Evolutionary conservation across 2,113 vertebrate species (phyloP), one percentile per base, ranked within the genome.

Genomic region (Xyrauchen texanus): DNA sequence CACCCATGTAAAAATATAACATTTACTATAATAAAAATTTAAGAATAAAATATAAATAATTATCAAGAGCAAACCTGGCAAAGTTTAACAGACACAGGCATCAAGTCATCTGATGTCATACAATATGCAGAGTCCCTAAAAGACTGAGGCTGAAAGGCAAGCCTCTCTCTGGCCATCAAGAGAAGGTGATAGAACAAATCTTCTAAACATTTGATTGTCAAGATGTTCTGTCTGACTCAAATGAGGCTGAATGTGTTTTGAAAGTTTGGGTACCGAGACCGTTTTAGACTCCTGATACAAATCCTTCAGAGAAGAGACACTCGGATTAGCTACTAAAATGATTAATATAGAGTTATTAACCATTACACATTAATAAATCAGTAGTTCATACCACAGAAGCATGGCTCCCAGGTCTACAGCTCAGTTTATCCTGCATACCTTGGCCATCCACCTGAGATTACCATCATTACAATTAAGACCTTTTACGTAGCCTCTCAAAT

Each of bases 161-260:
- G 12, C 44, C 44, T 67, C 52, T 49, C 6, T 16, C 62, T 21
- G 53, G 13, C 21, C 4, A 34, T 49, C 34, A 44, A 4, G 11
- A 11, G 55, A 34, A 51, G 68, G 47, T 10, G 88, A 83, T 13
- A 82, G 74, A n/a, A n/a, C n/a, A n/a, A n/a, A n/a, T n/a, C n/a
- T n/a, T n/a, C n/a, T n/a, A n/a, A n/a, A n/a, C n/a, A n/a, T n/a
- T n/a, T n/a, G n/a, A n/a, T n/a, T n/a, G n/a, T n/a, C n/a, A n/a
- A n/a, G n/a, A n/a, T n/a, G n/a, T n/a, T n/a, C n/a, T n/a, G n/a
- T n/a, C n/a, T n/a, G n/a, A 66, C 68, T 49, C 47, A 15, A 34
- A 16, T 2, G 42, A 75, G 62, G 62, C 46, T 64, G 12, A 63
- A 47, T 13, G 12, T 10, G 62, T 13, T 52, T 53, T 4, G 73